Evolutionary conservation across 64 coral and sea anemone species (phyloP), one percentile per base, ranked within the genome.

Genomic region (Acropora tenuis): DNA sequence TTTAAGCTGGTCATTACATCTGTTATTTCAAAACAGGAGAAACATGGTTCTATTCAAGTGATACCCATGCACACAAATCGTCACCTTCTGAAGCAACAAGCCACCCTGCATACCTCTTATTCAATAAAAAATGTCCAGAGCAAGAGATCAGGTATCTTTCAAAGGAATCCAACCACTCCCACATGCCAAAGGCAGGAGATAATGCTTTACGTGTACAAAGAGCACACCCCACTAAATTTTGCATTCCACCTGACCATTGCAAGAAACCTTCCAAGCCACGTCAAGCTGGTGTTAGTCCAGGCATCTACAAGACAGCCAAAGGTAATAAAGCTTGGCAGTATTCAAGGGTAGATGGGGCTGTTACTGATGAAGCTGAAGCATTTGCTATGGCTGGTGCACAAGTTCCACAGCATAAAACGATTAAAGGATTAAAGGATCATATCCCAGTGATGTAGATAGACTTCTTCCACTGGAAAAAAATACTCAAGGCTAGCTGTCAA

Each of bases 1-100:
- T 81, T 49, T 81, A 49, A 17, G 9, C 47, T 81, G 79, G 50
- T 18, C 79, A 81, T 61, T 81, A 81, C 47, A 15, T 60, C 43
- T 81, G 47, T 18, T 81, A 59, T 57, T 81, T 81, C 47, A 60
- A 81, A 81, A 81, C 8, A 52, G 58, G 40, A 30, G 58, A 41
- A 8, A 40, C 47, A 9, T 81, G 79, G 79, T 81, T 55, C 50
- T 81, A 57, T 15, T 52, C 47, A 52, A 61, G 58, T 55, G 79
- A 60, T 49, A 48, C 58, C 17, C 47, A 41, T 8, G 17, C 57
- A 15, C 49, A 19, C 16, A 45, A 52, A 45, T 81, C 48, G 12
- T 81, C 69, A 73, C n/a, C 18, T 73, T 30, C 41, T 20, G 18
- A 73, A 73, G 69, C 69, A 20, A 73, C 69, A 1, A 73, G 18